These are phyloP conservation scores for Melanotaenia trifasciata DNA, from an alignment of 2,797 vertebrate species.

Conservation along the genomic window DNA sequence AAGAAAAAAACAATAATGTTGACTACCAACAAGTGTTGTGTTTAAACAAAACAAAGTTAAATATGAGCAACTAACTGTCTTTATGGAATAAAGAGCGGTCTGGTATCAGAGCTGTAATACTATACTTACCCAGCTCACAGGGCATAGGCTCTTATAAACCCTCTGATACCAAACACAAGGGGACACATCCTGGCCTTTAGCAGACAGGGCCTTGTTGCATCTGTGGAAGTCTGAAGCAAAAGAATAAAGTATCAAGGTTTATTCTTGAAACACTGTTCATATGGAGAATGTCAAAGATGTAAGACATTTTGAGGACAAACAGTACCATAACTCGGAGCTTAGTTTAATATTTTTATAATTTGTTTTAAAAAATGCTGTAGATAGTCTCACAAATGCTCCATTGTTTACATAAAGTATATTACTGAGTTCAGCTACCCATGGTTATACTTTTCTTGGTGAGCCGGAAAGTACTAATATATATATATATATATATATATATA, in stretches of 20 bases:
- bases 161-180: slow-evolving; percentile 86
- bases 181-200: slow-evolving; percentile 79
- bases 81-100: neutral
- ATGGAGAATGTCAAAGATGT: neutral
- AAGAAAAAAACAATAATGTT: neutral
- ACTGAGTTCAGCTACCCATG: neutral
- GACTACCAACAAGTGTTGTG: neutral
- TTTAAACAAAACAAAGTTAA: neutral
- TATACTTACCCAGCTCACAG: slow-evolving; percentile 81
- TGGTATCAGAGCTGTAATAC: neutral
- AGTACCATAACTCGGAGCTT: neutral
- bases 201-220: slow-evolving; percentile 84
- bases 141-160: slow-evolving; percentile 87
- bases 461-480: neutral
- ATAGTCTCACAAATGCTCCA: neutral
- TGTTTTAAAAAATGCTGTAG: neutral
- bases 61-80: neutral
- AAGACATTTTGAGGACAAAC: neutral
- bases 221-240: slow-evolving; percentile 82
- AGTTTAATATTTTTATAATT: neutral
- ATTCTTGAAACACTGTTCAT: neutral
- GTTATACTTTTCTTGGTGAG: neutral
- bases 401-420: neutral
- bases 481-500: too few relatives aligned
- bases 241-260: neutral